Percentiles rank a stretch among this genome's conserved stretches.
phyloP scores from a whole-genome alignment of 2,113 vertebrate species.

The Gambusia holbrooki region DNA sequence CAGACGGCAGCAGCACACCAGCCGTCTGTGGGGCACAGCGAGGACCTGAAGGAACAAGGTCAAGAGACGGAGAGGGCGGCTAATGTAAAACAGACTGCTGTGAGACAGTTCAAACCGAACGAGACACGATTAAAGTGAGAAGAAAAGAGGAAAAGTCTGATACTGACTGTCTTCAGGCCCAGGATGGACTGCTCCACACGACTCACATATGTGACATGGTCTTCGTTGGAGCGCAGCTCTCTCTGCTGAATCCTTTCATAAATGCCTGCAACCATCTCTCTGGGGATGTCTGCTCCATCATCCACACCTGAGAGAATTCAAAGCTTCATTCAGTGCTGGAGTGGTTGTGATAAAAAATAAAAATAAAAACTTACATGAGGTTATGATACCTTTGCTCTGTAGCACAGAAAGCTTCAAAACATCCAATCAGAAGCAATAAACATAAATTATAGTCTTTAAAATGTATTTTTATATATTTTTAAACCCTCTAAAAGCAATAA shows the following conservation, averaged over 20 bases:
- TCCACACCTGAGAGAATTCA: slow-evolving; percentile 87
- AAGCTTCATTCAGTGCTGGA: not conserved
- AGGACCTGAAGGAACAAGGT: slow-evolving; percentile 84
- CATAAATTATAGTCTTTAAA: not conserved
- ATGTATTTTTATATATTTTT: not conserved
- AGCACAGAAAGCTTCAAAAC: not conserved
- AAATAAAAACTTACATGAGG: too few relatives aligned
- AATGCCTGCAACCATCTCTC: slow-evolving; percentile 96
- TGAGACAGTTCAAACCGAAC: slow-evolving; percentile 25
- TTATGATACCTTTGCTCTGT: not conserved
- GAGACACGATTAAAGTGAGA: slow-evolving; percentile 17
- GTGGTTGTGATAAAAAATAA: not conserved
- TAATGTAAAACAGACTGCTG: slow-evolving; percentile 18
- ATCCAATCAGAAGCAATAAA: not conserved
- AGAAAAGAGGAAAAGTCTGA: not conserved
- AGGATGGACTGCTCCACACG: slow-evolving; percentile 98
- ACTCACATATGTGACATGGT: slow-evolving; percentile 97
- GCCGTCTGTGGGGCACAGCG: slow-evolving; percentile 92
- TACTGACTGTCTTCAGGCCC: slow-evolving; percentile 96
- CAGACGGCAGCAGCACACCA: slow-evolving; percentile 98
- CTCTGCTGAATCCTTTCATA: slow-evolving; percentile 97
- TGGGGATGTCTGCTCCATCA: slow-evolving; percentile 95
- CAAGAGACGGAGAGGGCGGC: slow-evolving; percentile 46
- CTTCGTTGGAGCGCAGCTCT: slow-evolving; percentile 96
- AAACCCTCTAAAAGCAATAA: not conserved